Percentiles rank a stretch among this genome's conserved stretches.
These are phyloP conservation scores for Stenoptilia bipunctidactyla DNA, from an alignment of 2,888 invertebrate genomes.

Conservation along the genomic window DNA sequence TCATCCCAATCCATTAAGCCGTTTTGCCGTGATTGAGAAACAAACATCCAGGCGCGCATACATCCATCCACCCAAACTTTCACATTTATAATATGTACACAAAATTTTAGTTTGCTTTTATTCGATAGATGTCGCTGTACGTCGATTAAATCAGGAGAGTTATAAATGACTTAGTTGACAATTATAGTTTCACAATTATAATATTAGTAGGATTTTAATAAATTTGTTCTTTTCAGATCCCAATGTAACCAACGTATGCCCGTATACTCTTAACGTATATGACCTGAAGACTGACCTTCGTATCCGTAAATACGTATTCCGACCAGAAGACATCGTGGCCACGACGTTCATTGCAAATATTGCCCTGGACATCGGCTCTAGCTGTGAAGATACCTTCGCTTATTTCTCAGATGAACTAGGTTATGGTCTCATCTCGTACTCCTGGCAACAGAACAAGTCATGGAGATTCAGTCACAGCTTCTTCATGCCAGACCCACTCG, in stretches of 20 bases:
- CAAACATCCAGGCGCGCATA: too few species aligned
- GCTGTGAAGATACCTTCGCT: slow-evolving; percentile 82
- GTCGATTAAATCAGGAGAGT: too few species aligned
- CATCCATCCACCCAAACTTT: too few species aligned
- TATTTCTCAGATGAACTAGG: slow-evolving; percentile 88
- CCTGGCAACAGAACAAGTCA: slow-evolving; percentile 80
- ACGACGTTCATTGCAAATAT: slow-evolving; percentile 90
- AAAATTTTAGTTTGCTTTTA: too few species aligned
- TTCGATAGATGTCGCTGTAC: too few species aligned
- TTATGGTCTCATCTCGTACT: slow-evolving; percentile 84
- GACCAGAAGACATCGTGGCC: slow-evolving; percentile 79
- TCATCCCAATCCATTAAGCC: too few species aligned
- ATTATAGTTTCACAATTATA: too few species aligned
- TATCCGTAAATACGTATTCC: slow-evolving; percentile 77
- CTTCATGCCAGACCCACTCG: slow-evolving; percentile 85
- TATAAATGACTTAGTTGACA: too few species aligned
- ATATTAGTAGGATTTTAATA: too few species aligned
- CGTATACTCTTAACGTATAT: slow-evolving; percentile 82
- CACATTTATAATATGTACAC: too few species aligned
- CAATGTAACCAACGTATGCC: slow-evolving; percentile 79
- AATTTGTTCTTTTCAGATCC: slow-evolving; percentile 30
- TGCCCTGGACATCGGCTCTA: slow-evolving; percentile 81
- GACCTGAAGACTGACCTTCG: slow-evolving; percentile 80
- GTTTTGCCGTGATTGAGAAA: too few species aligned
- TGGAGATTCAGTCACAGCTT: slow-evolving; percentile 85